phyloP scores from a whole-genome alignment of 2,888 invertebrate genomes.

The Sipunculus nudus region DNA sequence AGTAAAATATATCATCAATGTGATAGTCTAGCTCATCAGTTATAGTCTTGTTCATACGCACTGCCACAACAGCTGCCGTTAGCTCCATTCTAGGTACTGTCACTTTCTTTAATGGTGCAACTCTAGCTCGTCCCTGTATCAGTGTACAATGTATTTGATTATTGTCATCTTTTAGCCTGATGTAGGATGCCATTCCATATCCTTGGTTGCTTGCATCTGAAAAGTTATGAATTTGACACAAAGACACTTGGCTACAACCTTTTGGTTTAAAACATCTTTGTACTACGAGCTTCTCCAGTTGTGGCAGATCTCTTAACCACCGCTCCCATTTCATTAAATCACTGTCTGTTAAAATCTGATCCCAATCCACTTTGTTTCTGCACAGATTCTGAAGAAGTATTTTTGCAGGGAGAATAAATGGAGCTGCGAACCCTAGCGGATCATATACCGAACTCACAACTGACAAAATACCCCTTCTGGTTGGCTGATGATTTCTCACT shows the following conservation, averaged over 20 bases:
- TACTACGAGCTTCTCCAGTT: neutral
- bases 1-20: too few relatives aligned
- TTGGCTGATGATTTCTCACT: constrained; percentile 18
- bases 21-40: too few relatives aligned
- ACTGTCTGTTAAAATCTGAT: neutral
- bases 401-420: too few relatives aligned
- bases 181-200: neutral
- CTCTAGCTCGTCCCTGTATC: too few relatives aligned
- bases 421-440: constrained; percentile 37
- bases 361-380: too few relatives aligned
- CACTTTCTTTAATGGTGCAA: neutral
- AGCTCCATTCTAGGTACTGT: neutral
- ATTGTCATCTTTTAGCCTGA: neutral
- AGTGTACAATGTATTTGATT: too few relatives aligned
- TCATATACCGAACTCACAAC: constrained; percentile 35
- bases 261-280: too few relatives aligned
- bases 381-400: too few relatives aligned
- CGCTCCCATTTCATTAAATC: neutral
- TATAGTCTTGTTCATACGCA: neutral
- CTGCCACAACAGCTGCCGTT: neutral
- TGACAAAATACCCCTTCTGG: constrained; percentile 31
- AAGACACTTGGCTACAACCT: too few relatives aligned
- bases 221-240: too few relatives aligned
- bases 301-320: neutral
- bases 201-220: neutral